Evolutionary conservation across 2,888 invertebrate genomes (phyloP), one percentile per base, ranked within the genome.

Genomic region (Cheilosia vernalis): DNA sequence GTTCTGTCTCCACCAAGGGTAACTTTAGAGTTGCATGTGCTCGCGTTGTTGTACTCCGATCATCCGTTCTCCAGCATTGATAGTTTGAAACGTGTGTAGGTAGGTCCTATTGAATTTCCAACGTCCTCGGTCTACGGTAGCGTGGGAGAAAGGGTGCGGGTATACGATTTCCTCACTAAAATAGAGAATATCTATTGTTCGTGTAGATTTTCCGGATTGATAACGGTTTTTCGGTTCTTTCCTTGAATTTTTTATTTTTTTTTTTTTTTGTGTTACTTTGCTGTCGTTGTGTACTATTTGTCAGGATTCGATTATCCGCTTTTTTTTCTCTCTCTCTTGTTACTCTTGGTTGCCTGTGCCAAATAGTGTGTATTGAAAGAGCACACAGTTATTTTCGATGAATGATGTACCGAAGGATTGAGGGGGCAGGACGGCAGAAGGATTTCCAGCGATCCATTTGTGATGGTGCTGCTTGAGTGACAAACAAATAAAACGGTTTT

Each of bases 121-220:
- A 66, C 44, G 47, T 19, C 44, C 55, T 42, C 55, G 64, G 15
- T 55, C 56, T 6, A 7, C 27, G 27, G 51, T 21, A 15, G 15
- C 47, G 9, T 9, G 1, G 37, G 58, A 66, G 37, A 58, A 33
- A 42, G 21, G 40, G 47, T 37, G 53, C 24, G 66, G 55, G 37
- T 37, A 37, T 73, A 67, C 80, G 74, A 74, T 80, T 80, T 84
- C 84, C 74, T 80, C 56, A 83, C 78, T 80, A 80, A 61, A 67
- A 80, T 74, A 24, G 74, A 83, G 61, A 67, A 47, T 78, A 83
- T 84, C 84, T 80, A 80, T 84, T 84, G 84, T 84, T 84, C 69
- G 84, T 63, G 84, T 80, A 74, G 84, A 84, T 84, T 84, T 84
- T 69, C 74, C 84, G 80, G 84, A 80, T 84, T 84, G 84, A 84